Evolutionary conservation across 2,888 invertebrate species (phyloP).

Genomic region (Oligia latruncula): DNA sequence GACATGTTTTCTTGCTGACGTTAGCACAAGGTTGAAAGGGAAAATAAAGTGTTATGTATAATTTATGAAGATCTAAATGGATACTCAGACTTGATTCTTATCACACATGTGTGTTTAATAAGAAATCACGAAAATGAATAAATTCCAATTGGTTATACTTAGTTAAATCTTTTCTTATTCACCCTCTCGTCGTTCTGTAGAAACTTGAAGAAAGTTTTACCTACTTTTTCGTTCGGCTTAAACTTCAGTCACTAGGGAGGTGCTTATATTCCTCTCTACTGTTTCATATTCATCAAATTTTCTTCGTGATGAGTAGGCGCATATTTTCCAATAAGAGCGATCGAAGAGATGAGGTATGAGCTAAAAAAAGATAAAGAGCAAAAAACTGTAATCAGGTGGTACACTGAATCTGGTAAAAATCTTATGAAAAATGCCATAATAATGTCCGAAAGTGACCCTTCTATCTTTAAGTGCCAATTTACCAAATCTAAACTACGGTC

Average conservation of each 20-base stretch:
- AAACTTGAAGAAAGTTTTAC: neutral
- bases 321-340: neutral
- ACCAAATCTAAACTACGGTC: too few relatives aligned
- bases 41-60: neutral
- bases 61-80: neutral
- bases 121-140: neutral
- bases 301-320: neutral
- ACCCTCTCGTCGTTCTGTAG: neutral
- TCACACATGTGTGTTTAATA: neutral
- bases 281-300: neutral
- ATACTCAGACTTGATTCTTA: too few relatives aligned
- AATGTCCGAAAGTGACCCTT: neutral
- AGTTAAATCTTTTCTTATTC: neutral
- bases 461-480: neutral
- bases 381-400: neutral
- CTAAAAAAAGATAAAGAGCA: neutral
- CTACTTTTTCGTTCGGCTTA: neutral
- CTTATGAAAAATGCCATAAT: neutral
- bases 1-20: conserved; percentile 40
- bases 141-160: neutral
- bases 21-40: neutral
- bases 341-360: neutral
- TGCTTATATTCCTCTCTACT: neutral
- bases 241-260: neutral
- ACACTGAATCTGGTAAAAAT: neutral